Evolutionary conservation across 2,797 vertebrate genomes (phyloP), one percentile per base, ranked within the genome.

Genomic region (Todus mexicanus): DNA sequence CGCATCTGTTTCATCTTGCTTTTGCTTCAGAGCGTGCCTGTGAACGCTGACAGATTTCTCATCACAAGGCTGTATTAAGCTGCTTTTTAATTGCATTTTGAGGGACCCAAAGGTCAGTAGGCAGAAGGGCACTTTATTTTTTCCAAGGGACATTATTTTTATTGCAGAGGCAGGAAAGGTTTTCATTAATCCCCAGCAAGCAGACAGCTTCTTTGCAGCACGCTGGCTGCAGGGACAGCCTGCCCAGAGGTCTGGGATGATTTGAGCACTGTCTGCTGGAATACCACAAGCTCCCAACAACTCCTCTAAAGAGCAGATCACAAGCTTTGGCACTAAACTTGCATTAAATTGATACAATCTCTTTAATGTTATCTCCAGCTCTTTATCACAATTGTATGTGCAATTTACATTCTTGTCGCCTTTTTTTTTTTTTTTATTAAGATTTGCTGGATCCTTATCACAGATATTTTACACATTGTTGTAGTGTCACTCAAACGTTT

Each of bases 271-370:
- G 37, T 40, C 70, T 75, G 70, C 84, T 70, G 70, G 51, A 92
- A 90, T 57, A 79, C 21, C 21, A 20, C 2, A 2, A 75, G 91
- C 89, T 93, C 60, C 81, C 73, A 89, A 68, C 68, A 70, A 33
- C 79, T 92, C 84, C 75, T 93, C 78, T 83, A 94, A 87, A 94
- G 61, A 95, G 66, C 68, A 64, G 92, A 95, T 94, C 93, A 86
- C 88, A 95, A 92, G 85, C 91, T 79, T 63, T 91, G 93, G 89
- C 92, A 92, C 76, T 45, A 90, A 94, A 94, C 87, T 89, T 89
- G 89, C 94, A 94, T 97, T 95, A 94, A 89, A 90, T 63, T 87
- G 93, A 96, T 95, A 96, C 37, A 66, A 97, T 97, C 96, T 96
- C 94, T 95, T 96, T 94, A 97, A 95, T 84, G 95, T 87, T 96